Evolutionary conservation across 2,113 vertebrate species (phyloP).

Genomic region (Osmerus mordax): DNA sequence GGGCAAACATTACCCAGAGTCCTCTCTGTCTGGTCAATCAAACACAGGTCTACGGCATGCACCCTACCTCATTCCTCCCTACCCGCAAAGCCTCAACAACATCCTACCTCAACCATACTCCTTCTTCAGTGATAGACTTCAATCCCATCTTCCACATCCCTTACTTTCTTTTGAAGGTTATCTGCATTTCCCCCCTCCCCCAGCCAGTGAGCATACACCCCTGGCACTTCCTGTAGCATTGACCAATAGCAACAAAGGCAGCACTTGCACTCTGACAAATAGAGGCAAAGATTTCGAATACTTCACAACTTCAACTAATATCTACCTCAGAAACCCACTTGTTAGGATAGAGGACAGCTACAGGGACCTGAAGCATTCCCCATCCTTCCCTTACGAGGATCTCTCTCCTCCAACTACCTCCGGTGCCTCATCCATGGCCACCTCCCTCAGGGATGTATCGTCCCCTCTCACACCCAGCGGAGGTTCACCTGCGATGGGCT

Average conservation of each 20-base stretch:
- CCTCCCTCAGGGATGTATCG: conserved; percentile 16
- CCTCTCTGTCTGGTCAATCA: conserved; percentile 20
- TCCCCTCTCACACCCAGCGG: conserved; percentile 36
- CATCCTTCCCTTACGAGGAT: conserved; percentile 19
- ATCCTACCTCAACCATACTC: conserved; percentile 54
- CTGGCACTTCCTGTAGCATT: conserved; percentile 3
- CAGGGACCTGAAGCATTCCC: conserved; percentile 40
- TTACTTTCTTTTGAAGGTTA: conserved; percentile 48
- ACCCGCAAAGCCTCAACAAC: conserved; percentile 46
- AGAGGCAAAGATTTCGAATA: conserved; percentile 56
- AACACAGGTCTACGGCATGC: conserved; percentile 35
- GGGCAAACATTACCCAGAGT: conserved; percentile 43
- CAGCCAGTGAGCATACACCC: conserved; percentile 8
- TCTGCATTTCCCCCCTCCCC: conserved; percentile 37
- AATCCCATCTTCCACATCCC: conserved; percentile 45
- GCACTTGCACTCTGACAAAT: conserved; percentile 75
- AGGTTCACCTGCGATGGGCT: conserved; percentile 78
- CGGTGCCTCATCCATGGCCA: conserved; percentile 36
- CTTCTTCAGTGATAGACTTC: conserved; percentile 45
- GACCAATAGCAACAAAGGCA: conserved; percentile 82
- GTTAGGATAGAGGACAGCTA: conserved; percentile 17
- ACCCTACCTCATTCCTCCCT: conserved; percentile 53
- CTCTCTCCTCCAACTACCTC: conserved; percentile 22
- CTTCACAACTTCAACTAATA: conserved; percentile 35
- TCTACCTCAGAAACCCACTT: conserved; percentile 55